A percentile compares a stretch with the other conserved stretches of the same genome.
Evolutionary conservation across 92 coral and sea anemone species (phyloP).

Genomic region (Epizoanthus fatuus): DNA sequence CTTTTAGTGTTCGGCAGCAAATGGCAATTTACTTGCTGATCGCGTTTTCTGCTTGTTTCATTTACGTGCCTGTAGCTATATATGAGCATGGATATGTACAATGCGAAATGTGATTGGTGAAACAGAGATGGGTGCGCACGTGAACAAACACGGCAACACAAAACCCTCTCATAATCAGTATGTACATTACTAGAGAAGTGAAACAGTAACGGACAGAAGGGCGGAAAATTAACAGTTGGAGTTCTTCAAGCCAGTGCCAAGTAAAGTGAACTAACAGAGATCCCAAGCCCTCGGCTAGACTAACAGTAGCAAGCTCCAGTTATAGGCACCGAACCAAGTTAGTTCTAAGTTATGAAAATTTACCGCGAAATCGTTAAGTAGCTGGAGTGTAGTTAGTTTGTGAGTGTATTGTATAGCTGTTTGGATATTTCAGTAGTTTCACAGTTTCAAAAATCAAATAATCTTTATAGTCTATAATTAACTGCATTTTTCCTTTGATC

Average conservation of each 20-base stretch:
- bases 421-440: too few species aligned
- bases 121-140: constrained; percentile 27
- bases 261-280: not conserved
- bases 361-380: too few species aligned
- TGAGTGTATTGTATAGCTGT: too few species aligned
- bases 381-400: too few species aligned
- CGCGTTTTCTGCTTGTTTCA: too few species aligned
- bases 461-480: too few species aligned
- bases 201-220: constrained; percentile 15
- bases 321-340: not conserved
- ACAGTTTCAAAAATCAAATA: too few species aligned
- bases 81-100: constrained; percentile 7
- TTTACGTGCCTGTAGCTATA: too few species aligned
- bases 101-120: constrained; percentile 26
- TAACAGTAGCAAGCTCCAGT: not conserved
- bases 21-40: not conserved
- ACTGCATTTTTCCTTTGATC: too few species aligned
- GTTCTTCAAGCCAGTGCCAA: not conserved
- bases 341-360: not conserved
- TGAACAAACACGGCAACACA: not conserved
- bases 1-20: too few species aligned
- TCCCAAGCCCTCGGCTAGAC: not conserved
- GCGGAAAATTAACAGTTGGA: not conserved
- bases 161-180: not conserved
- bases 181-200: constrained; percentile 5